Evolutionary conservation across 2,113 vertebrate species (phyloP), one percentile per base, ranked within the genome.

Genomic region (Cephalopterus ornatus): DNA sequence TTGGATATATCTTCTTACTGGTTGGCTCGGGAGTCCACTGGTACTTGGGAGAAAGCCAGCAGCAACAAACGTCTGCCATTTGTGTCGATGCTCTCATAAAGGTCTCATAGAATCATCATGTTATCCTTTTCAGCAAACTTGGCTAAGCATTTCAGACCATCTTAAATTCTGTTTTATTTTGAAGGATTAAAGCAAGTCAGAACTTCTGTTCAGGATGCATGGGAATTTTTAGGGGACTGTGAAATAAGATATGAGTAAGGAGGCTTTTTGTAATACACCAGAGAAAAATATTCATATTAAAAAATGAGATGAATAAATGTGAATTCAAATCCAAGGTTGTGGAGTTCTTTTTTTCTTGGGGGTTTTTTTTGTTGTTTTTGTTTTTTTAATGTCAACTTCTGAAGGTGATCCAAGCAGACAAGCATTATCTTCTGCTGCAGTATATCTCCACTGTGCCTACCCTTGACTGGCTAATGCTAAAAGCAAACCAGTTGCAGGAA

Each of bases 391-490:
- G 79, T 80, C 53, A 39, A 16, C 63, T 90, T 75, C 58, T 87
- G 84, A 80, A 91, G 88, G 67, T 42, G 42, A 41, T 89, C 88
- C 81, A 95, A 92, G 62, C 79, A 37, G 88, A 84, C n/a, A 63
- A 90, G 63, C 63, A 70, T 77, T 90, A 90, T 84, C 79, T 90
- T 24, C 3, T 28, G 47, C 63, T 63, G 79, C 79, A 84, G 63
- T 3, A 1, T 11, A 42, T 77, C 68, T 72, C 56, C 46, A 19
- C 28, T 22, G 17, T 1, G 21, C 41, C 76, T 74, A 14, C 18
- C 77, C 55, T 33, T 12, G 0, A 21, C 63, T 84, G 87, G 67
- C 30, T n/a, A 3, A 41, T 3, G 49, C 72, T 44, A 4, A 62
- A 88, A 77, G 32, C 47, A 84, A 83, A 61, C 24, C 88, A 44